These are phyloP conservation scores for Chydorus sphaericus DNA, from an alignment of 2,888 invertebrate species.

Conservation along the genomic window DNA sequence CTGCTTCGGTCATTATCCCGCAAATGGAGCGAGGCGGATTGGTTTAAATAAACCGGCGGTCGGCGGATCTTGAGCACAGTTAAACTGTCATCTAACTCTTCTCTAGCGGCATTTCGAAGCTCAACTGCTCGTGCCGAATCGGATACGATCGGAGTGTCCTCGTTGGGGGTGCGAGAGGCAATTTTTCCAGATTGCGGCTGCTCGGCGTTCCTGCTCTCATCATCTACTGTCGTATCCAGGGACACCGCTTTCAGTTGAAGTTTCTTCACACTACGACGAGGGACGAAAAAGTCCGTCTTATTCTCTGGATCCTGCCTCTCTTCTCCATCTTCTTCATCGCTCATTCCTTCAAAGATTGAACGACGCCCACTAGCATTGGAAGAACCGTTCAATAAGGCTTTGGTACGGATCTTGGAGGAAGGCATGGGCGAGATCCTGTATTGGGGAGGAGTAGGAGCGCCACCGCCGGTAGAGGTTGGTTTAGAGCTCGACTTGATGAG, in stretches of 20 bases:
- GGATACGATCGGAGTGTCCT: neutral
- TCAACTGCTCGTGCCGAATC: neutral
- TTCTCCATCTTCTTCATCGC: slow-evolving; percentile 46
- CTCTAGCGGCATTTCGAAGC: neutral
- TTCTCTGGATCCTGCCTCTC: slow-evolving; percentile 18
- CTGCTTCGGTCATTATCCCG: slow-evolving; percentile 1
- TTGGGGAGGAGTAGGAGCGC: slow-evolving; percentile 46
- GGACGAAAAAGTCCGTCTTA: slow-evolving; percentile 31
- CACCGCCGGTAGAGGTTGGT: slow-evolving; percentile 45
- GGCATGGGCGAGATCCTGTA: slow-evolving; percentile 44
- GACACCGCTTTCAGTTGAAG: slow-evolving; percentile 48
- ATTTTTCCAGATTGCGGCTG: slow-evolving; percentile 6
- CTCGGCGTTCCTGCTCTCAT: neutral
- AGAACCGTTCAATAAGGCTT: slow-evolving; percentile 31
- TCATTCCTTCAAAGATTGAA: slow-evolving; percentile 67
- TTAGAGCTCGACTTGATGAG: slow-evolving; percentile 39
- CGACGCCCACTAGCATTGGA: neutral
- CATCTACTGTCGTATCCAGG: slow-evolving; percentile 2
- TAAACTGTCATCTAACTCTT: slow-evolving; percentile 4
- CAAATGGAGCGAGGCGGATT: neutral
- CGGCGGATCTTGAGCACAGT: slow-evolving; percentile 6
- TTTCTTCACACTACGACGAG: slow-evolving; percentile 45
- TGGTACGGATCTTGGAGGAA: slow-evolving; percentile 41
- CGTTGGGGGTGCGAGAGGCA: slow-evolving; percentile 3
- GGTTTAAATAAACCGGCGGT: neutral